A percentile compares a stretch with the other conserved stretches of the same genome.
Evolutionary conservation across 1,140 invertebrate species (phyloP).

Genomic region (Trichonephila clavata): DNA sequence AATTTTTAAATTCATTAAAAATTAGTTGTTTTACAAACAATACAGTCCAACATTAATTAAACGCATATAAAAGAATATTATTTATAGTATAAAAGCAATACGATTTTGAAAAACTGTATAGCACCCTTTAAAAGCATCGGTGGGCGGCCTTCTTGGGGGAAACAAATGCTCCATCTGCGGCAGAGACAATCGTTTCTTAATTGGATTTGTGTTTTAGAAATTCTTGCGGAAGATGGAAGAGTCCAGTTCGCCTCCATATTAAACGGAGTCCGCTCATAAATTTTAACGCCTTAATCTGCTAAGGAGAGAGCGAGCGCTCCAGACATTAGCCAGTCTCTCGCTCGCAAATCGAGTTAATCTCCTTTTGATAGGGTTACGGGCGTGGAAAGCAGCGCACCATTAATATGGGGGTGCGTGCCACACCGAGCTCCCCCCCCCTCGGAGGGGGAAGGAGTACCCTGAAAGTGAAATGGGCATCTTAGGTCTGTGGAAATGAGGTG

Average conservation of each 20-base stretch:
- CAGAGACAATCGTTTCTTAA: slow-evolving; percentile 27
- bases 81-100: too few species aligned
- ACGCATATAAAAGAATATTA: too few species aligned
- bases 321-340: slow-evolving; percentile 63
- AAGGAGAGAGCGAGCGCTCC: slow-evolving; percentile 39
- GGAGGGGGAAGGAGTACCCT: neutral
- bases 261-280: slow-evolving; percentile 63
- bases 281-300: slow-evolving; percentile 75
- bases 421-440: neutral
- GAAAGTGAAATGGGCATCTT: slow-evolving; percentile 61
- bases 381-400: slow-evolving; percentile 64
- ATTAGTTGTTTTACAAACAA: too few species aligned
- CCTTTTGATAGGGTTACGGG: slow-evolving; percentile 73
- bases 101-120: too few species aligned
- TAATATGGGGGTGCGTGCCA: slow-evolving; percentile 41
- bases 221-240: slow-evolving; percentile 20
- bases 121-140: too few species aligned
- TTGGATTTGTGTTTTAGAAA: slow-evolving; percentile 18
- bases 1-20: too few species aligned
- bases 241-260: slow-evolving; percentile 15
- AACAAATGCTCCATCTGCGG: neutral
- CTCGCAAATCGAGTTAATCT: slow-evolving; percentile 73
- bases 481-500: slow-evolving; percentile 44
- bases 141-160: too few species aligned
- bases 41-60: too few species aligned